These are phyloP conservation scores for Ramphastos sulfuratus DNA, from an alignment of 2,113 vertebrate species.

Conservation along the genomic window DNA sequence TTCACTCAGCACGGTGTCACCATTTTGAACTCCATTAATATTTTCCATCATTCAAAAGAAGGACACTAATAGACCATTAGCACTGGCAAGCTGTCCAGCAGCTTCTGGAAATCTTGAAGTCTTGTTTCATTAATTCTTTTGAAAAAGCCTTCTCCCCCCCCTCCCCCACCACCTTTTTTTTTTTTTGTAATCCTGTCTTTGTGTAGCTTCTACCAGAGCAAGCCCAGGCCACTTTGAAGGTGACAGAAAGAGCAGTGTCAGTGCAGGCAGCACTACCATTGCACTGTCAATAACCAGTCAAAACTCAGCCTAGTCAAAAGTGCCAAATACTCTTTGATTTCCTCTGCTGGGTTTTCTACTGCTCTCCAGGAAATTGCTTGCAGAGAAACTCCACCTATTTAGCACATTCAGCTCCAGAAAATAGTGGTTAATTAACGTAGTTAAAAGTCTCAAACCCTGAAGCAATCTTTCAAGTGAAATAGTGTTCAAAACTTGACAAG, in stretches of 20 bases:
- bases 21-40: background rate
- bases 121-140: background rate
- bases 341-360: conserved; percentile 32
- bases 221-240: background rate
- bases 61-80: background rate
- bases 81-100: background rate
- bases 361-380: conserved; percentile 56
- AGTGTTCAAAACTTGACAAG: conserved; percentile 66
- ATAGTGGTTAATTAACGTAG: conserved; percentile 70
- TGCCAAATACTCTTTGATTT: conserved; percentile 23
- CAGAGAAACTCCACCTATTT: conserved; percentile 38
- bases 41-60: background rate
- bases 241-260: background rate
- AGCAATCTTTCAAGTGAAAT: conserved; percentile 70
- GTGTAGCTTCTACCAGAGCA: background rate
- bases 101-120: background rate
- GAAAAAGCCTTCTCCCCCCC: background rate
- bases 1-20: background rate
- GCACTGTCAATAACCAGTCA: background rate
- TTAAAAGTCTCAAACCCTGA: conserved; percentile 64
- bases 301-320: background rate
- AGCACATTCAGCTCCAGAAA: conserved; percentile 49
- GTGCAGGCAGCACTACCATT: background rate
- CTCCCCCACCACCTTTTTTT: background rate
- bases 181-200: background rate